Conservation (phyloP, 1,140 invertebrate species). For the Acromyrmex echinatior region DNA sequence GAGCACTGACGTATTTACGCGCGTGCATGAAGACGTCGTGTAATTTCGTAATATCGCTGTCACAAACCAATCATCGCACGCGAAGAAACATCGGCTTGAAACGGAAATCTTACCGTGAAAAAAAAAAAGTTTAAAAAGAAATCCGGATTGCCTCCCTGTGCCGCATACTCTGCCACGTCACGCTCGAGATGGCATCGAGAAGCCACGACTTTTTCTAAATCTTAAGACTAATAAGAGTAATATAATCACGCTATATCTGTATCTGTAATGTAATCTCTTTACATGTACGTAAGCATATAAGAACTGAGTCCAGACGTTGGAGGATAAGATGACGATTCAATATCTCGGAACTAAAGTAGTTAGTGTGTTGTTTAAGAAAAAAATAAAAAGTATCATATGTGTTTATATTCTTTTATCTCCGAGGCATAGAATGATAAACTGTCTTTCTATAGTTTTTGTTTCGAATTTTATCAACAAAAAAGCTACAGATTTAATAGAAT, state of each 20-base stretch:
- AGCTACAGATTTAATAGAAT: neutral
- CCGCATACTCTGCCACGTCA: constrained; percentile 35
- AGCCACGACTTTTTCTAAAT: constrained; percentile 60
- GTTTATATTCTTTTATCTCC: neutral
- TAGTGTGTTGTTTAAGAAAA: neutral
- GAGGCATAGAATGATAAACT: neutral
- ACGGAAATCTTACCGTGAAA: neutral
- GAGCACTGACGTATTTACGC: constrained; percentile 16
- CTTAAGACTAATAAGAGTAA: constrained; percentile 59
- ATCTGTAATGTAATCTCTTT: constrained; percentile 30
- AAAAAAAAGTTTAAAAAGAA: neutral
- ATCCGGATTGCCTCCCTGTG: neutral
- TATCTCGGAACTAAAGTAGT: constrained; percentile 12
- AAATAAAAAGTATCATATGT: neutral
- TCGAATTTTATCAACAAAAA: neutral
- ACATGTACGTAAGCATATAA: neutral
- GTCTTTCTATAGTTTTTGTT: neutral
- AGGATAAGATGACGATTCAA: constrained; percentile 34
- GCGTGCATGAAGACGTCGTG: constrained; percentile 15
- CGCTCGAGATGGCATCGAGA: constrained; percentile 43
- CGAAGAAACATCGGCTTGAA: neutral
- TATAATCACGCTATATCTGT: constrained; percentile 33
- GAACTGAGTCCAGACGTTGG: constrained; percentile 1
- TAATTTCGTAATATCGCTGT: constrained; percentile 35
- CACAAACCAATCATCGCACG: constrained; percentile 14